phyloP scores from a whole-genome alignment of 2,113 vertebrate species.

The Aphelocoma coerulescens region DNA sequence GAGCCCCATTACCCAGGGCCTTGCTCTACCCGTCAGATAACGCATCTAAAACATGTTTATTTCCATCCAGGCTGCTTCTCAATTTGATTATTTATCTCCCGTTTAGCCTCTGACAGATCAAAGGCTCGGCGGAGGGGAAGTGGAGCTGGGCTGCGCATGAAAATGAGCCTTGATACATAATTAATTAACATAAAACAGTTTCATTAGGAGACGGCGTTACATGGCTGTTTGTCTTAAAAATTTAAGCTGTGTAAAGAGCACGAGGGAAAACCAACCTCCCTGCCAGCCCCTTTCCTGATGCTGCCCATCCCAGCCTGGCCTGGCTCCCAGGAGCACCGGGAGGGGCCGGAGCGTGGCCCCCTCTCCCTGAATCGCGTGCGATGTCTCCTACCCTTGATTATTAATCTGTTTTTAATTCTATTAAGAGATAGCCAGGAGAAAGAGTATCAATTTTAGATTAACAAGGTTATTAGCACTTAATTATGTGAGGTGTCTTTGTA shows the following conservation, averaged over 20 bases:
- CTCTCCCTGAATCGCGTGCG: fast-evolving
- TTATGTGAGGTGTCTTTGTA: slow-evolving; percentile 63
- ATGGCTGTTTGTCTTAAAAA: slow-evolving; percentile 46
- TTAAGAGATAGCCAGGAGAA: slow-evolving; percentile 61
- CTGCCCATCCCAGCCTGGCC: background rate
- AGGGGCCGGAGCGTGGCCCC: background rate
- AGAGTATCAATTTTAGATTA: slow-evolving; percentile 69
- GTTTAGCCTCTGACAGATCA: slow-evolving; percentile 52
- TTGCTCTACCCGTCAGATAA: background rate
- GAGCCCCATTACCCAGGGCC: background rate
- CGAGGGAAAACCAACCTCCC: background rate
- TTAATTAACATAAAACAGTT: slow-evolving; percentile 74
- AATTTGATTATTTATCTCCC: slow-evolving; percentile 65
- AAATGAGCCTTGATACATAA: slow-evolving; percentile 70
- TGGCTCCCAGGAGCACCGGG: fast-evolving
- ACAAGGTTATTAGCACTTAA: slow-evolving; percentile 73
- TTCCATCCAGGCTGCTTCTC: slow-evolving; percentile 35
- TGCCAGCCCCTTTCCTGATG: background rate
- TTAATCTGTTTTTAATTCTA: slow-evolving; percentile 64
- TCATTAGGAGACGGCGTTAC: slow-evolving; percentile 70
- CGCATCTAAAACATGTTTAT: background rate
- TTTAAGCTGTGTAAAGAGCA: background rate
- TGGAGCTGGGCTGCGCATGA: slow-evolving; percentile 31
- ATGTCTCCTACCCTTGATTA: background rate
- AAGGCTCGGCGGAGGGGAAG: slow-evolving; percentile 38